Conservation (phyloP, 1,140 invertebrate species). For the Drosophila athabasca region DNA sequence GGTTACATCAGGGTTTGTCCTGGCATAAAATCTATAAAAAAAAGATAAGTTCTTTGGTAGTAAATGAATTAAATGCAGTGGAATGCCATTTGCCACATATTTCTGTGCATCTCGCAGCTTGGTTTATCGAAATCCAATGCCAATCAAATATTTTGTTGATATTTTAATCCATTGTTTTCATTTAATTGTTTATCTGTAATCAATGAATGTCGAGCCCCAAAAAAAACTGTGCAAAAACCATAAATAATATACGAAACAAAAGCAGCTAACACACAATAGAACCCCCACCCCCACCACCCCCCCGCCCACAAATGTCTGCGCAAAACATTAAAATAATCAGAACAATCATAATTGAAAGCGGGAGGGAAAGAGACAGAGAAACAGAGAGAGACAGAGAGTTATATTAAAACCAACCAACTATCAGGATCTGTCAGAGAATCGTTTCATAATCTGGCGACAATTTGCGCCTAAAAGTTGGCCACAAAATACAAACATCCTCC, state of each 20-base stretch:
- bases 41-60: too few relatives aligned
- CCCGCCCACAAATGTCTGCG: conserved; percentile 27
- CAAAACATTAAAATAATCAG: conserved; percentile 61
- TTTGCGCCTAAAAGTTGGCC: conserved; percentile 70
- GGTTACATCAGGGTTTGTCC: not conserved
- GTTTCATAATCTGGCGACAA: conserved; percentile 68
- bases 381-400: not conserved
- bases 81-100: too few relatives aligned
- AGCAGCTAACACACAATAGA: conserved; percentile 16
- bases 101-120: too few relatives aligned
- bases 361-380: not conserved
- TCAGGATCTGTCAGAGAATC: conserved; percentile 43
- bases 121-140: too few relatives aligned
- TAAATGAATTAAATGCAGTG: too few relatives aligned
- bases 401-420: conserved; percentile 41
- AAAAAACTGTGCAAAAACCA: conserved; percentile 4
- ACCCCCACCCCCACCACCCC: not conserved
- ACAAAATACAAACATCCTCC: conserved; percentile 47
- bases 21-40: too few relatives aligned
- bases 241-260: conserved; percentile 17
- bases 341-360: conserved; percentile 65
- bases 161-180: too few relatives aligned
- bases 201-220: too few relatives aligned
- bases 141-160: too few relatives aligned
- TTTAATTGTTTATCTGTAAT: too few relatives aligned